Evolutionary conservation across 1,140 invertebrate genomes (phyloP), one percentile per base, ranked within the genome.

Genomic region (Drosophila sturtevanti): DNA sequence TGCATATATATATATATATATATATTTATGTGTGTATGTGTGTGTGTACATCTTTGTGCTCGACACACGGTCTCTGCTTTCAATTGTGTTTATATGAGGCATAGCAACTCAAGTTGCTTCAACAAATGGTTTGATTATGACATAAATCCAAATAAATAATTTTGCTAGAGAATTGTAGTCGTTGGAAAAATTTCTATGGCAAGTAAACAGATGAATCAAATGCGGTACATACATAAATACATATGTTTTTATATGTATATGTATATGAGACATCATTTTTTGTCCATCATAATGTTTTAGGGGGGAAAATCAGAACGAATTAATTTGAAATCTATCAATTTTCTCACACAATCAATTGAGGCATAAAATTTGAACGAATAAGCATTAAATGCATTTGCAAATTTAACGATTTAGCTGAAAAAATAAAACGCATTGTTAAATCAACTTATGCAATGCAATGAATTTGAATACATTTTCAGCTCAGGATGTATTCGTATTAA

Each of bases 401-500:
- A 21, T 9, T 18, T 56, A 10, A 35, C 16, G 27, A 27, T 56
- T 35, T 12, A 56, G 16, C 7, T 48, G 11, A 21, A 10, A 11
- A 48, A 21, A 10, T 3, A 11, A 48, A 21, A 48, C 4, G 1
- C 2, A 48, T 48, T 48, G 41, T 48, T 21, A 48, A 48, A 48
- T 48, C 41, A 56, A 56, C 54, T 56, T 56, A 56, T 56, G 54
- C 54, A 56, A 56, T 14, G 21, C n/a, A 10, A 37, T 27, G 41
- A 62, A 41, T 61, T 59, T 68, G 37, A 31, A 34, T 38, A 59
- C n/a, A 52, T 37, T 66, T 12, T 21, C 24, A 9, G 68, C 44
- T 71, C 59, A 63, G 67, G 63, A 66, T 74, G 72, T 63, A 76
- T 76, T 64, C 61, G 63, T 48, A 75, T 75, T 63, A 72, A 61